Evolutionary conservation across 2,113 vertebrate species (phyloP).

Genomic region (Tetrax tetrax): DNA sequence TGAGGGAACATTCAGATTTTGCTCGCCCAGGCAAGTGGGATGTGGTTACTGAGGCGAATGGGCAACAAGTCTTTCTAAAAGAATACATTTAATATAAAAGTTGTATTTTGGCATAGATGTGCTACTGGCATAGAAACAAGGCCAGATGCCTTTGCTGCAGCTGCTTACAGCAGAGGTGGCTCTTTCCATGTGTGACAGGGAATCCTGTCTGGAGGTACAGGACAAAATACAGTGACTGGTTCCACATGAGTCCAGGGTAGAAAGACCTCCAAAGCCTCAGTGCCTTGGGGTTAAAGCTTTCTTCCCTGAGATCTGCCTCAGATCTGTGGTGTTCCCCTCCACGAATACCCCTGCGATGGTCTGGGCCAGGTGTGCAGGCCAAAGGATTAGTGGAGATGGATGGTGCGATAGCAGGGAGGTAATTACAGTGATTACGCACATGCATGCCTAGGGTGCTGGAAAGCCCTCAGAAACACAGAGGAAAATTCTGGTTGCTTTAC

Average conservation of each 20-base stretch:
- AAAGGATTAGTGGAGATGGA: background rate
- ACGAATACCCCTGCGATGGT: background rate
- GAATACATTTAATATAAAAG: background rate
- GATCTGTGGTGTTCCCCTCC: background rate
- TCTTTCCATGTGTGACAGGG: background rate
- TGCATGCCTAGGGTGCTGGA: background rate
- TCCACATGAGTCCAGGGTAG: background rate
- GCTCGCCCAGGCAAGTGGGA: background rate
- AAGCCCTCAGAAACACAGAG: background rate
- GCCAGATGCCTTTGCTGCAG: background rate
- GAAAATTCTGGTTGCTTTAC: background rate
- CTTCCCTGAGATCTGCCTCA: background rate
- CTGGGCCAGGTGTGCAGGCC: background rate
- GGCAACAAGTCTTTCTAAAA: background rate
- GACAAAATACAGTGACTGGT: background rate
- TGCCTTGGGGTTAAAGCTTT: background rate
- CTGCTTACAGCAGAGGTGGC: background rate
- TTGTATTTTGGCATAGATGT: background rate
- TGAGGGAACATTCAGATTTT: background rate
- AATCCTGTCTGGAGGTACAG: background rate
- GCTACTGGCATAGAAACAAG: background rate
- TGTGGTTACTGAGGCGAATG: accelerated
- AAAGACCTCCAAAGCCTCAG: background rate
- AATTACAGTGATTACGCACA: background rate
- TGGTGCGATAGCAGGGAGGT: background rate